Evolutionary conservation across 2,113 vertebrate species (phyloP).

Genomic region (Gymnorhina tibicen): DNA sequence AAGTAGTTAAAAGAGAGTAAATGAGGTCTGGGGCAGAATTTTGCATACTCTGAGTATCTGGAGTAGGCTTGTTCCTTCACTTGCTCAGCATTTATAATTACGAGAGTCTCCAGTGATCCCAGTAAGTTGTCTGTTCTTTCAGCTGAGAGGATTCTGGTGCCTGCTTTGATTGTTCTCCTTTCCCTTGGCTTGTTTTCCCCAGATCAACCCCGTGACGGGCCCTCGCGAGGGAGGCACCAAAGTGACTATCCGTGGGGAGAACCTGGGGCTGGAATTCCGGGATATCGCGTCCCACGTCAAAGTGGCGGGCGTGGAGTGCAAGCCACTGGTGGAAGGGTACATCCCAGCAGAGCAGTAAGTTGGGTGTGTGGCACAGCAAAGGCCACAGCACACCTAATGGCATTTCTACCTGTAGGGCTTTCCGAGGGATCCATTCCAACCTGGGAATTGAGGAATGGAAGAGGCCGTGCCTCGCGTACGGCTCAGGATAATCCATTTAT

Average conservation of each 20-base stretch:
- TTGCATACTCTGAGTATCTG: background rate
- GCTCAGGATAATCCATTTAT: background rate
- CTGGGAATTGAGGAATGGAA: background rate
- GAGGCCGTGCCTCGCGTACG: accelerated
- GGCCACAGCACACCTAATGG: background rate
- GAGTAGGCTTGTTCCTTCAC: background rate
- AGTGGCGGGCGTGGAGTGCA: constrained; percentile 94
- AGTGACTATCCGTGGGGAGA: constrained; percentile 96
- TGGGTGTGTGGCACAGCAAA: background rate
- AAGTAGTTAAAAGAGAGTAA: background rate
- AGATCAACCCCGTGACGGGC: constrained; percentile 91
- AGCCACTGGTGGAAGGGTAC: constrained; percentile 88
- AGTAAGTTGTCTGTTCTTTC: background rate
- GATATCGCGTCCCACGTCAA: constrained; percentile 91
- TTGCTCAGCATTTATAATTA: background rate
- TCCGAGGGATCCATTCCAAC: background rate
- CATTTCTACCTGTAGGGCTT: background rate
- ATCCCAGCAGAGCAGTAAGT: constrained; percentile 98
- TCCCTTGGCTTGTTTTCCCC: background rate
- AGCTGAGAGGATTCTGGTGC: background rate
- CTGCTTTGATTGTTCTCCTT: background rate
- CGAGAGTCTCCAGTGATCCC: background rate
- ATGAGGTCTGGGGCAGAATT: background rate
- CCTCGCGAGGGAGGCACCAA: constrained; percentile 94
- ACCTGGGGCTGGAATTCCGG: constrained; percentile 91